These are phyloP conservation scores for Melinaea marsaeus DNA, from an alignment of 2,888 invertebrate genomes.

Conservation along the genomic window DNA sequence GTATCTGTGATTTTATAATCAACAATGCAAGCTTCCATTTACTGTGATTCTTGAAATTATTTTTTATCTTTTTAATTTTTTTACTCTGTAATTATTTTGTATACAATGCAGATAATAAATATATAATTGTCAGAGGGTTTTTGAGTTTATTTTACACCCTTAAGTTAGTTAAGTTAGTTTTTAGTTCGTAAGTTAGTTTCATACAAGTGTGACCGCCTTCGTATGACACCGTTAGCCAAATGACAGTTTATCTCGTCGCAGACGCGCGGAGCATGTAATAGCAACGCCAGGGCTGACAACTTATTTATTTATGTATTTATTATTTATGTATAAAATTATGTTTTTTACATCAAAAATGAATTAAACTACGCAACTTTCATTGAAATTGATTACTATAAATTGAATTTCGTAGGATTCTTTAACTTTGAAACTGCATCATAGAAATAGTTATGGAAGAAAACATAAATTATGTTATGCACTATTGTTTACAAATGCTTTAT, in stretches of 20 bases:
- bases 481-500: no score
- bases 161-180: no score
- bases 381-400: no score
- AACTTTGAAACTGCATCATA: no score
- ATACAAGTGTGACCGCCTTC: not conserved
- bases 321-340: no score
- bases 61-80: slow-evolving; percentile 24
- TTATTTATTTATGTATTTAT: no score
- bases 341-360: no score
- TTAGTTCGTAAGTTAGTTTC: no score
- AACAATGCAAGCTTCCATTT: slow-evolving; percentile 58
- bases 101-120: slow-evolving; percentile 36
- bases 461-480: no score
- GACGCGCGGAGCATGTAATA: not conserved
- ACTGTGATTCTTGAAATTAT: slow-evolving; percentile 59
- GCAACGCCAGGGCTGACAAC: not conserved
- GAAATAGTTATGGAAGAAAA: no score
- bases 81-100: slow-evolving; percentile 18
- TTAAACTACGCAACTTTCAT: no score
- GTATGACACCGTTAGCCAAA: slow-evolving; percentile 11
- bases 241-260: slow-evolving; percentile 13
- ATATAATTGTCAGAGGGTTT: not conserved
- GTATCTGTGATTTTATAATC: slow-evolving; percentile 29
- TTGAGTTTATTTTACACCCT: not conserved
- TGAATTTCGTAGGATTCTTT: no score